These are phyloP conservation scores for Pseudobourletiella spinata DNA, from an alignment of 1,140 invertebrate species.

Conservation along the genomic window DNA sequence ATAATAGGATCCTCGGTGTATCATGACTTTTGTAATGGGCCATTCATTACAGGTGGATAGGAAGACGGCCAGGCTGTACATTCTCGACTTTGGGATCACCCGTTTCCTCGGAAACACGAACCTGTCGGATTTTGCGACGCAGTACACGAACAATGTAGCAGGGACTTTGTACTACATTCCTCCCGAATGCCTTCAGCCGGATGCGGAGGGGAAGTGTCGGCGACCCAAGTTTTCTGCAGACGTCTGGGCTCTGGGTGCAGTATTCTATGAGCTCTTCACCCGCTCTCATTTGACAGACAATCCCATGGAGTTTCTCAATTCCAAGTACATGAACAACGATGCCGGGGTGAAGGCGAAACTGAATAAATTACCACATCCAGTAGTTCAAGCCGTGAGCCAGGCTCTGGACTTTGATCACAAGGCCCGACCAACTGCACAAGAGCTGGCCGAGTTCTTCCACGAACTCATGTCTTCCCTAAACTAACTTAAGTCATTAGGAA, in stretches of 20 bases:
- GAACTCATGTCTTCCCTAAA: no score
- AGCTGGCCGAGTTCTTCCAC: background rate
- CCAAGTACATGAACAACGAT: background rate
- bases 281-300: background rate
- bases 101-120: background rate
- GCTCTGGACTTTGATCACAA: background rate
- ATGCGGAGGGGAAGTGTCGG: background rate
- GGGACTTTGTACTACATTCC: slow-evolving; percentile 7
- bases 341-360: background rate
- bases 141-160: background rate
- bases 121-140: background rate
- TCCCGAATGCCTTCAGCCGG: slow-evolving; percentile 1
- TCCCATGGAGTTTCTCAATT: background rate
- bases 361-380: background rate
- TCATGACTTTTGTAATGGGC: no score
- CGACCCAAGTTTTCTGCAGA: background rate
- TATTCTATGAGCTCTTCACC: background rate
- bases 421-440: background rate
- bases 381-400: background rate
- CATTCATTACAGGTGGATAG: slow-evolving; percentile 9
- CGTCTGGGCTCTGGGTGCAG: slow-evolving; percentile 4
- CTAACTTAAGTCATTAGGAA: no score
- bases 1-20: no score
- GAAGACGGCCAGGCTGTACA: background rate
- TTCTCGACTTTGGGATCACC: slow-evolving; percentile 9